Conservation (phyloP, 1,140 invertebrate genomes). For the Drosophila novamexicana region DNA sequence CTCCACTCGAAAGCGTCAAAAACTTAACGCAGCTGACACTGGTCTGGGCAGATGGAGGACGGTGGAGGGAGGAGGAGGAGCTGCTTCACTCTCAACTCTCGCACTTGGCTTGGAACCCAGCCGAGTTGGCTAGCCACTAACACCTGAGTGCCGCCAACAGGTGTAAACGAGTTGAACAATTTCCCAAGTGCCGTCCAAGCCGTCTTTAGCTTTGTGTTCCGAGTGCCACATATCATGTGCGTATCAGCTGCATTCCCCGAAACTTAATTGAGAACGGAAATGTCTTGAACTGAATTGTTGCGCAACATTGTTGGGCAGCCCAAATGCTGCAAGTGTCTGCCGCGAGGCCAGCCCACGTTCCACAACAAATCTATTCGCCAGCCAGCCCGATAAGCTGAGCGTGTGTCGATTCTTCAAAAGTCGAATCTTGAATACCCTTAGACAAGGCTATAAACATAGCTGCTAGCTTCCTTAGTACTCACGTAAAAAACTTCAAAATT, state of each 20-base stretch:
- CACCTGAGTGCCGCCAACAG: conserved; percentile 5
- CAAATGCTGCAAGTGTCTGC: conserved; percentile 21
- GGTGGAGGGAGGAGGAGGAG: background rate
- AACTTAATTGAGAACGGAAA: conserved; percentile 79
- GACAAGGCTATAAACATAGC: background rate
- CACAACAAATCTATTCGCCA: conserved; percentile 15
- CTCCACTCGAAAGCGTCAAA: conserved; percentile 41
- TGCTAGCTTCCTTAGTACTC: background rate
- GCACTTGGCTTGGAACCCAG: background rate
- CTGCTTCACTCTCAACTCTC: background rate
- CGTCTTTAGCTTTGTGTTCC: conserved; percentile 1
- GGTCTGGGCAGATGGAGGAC: background rate
- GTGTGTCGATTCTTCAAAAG: background rate
- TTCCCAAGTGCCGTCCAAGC: conserved; percentile 21
- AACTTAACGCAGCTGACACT: conserved; percentile 14
- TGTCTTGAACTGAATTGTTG: conserved; percentile 53
- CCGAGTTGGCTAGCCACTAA: background rate
- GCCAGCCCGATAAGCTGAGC: conserved; percentile 23
- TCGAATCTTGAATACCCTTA: conserved; percentile 25
- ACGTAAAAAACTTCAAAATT: too few relatives aligned
- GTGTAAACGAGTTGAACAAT: conserved; percentile 19
- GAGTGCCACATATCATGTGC: conserved; percentile 20
- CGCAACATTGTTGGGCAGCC: conserved; percentile 56
- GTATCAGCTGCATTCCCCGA: conserved; percentile 31
- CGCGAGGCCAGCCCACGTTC: conserved; percentile 56